Evolutionary conservation across 1,140 invertebrate genomes (phyloP), one percentile per base, ranked within the genome.

Genomic region (Homalodisca vitripennis): DNA sequence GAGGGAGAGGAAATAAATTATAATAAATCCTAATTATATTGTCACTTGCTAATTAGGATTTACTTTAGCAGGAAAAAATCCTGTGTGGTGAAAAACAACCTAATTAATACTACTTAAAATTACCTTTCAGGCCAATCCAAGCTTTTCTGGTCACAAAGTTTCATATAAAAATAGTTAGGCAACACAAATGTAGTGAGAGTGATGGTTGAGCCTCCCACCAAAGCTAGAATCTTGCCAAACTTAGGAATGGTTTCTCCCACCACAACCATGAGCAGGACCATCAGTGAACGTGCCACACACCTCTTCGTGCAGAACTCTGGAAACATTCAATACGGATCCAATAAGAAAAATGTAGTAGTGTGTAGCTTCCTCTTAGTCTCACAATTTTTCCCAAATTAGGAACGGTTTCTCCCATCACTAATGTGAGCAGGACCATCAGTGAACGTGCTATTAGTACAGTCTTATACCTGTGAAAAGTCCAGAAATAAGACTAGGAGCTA

Each of bases 191-290:
- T 87, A 14, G 87, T 78, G 1, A 90, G 74, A 0, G 87, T 87
- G 10, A 89, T 81, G 1, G 86, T 89, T 1, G 88, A 88, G 12
- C 85, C 88, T 1, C 90, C 90, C n/a, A 92, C 82, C 34, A 92
- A 79, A 17, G 89, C 83, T 46, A 92, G 76, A 67, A 92, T 84
- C 57, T 85, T 87, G 53, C 87, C 87, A 80, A 92, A 92, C 32
- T 84, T 81, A 0, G 90, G 90, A 13, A 92, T 78, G 22, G 82
- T 82, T 79, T 88, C 85, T 1, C 86, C 89, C 22, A 89, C 80
- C 75, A 90, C 85, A 63, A 91, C 77, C 64, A 89, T 84, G 0
- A 82, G 73, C 0, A 80, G 70, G 73, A 90, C 82, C 67, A 91
- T 81, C 0, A 77, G 73, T 0, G 86, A 80, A 46, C 90, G 80